phyloP scores from a whole-genome alignment of 2,888 invertebrate species.

The Dryobota labecula region DNA sequence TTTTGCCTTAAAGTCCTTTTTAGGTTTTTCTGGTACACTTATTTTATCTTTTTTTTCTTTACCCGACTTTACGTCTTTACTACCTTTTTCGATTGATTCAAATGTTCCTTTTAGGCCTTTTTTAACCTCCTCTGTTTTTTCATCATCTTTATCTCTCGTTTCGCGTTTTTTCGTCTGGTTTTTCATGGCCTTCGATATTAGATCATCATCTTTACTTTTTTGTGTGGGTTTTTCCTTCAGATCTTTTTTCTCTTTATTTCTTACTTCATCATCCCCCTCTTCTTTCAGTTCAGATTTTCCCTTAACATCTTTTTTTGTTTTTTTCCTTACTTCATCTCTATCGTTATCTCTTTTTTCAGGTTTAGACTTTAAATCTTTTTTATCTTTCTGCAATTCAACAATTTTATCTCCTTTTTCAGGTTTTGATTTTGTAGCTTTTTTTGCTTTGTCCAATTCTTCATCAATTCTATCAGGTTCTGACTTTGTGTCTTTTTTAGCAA shows the following conservation, averaged over 20 bases:
- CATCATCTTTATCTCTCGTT: background rate
- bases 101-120: constrained; percentile 1
- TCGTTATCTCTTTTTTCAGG: constrained; percentile 15
- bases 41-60: constrained; percentile 28
- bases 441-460: background rate
- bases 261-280: background rate
- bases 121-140: background rate
- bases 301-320: background rate
- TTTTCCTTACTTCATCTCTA: background rate
- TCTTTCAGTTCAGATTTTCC: background rate
- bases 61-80: constrained; percentile 10
- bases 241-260: background rate
- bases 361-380: background rate
- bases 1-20: constrained; percentile 9
- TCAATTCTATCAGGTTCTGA: constrained; percentile 8
- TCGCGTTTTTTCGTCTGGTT: background rate
- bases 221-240: constrained; percentile 14
- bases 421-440: constrained; percentile 15
- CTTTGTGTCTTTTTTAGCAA: background rate
- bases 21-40: constrained; percentile 1
- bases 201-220: constrained; percentile 1
- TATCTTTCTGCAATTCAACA: constrained; percentile 1
- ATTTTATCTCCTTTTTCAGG: constrained; percentile 21
- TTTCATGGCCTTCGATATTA: background rate
- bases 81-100: constrained; percentile 13